A percentile compares a stretch with the other conserved stretches of the same genome.
phyloP scores from a whole-genome alignment of 53 echinoderm and acorn worm species.

The Echinometra lucunter region DNA sequence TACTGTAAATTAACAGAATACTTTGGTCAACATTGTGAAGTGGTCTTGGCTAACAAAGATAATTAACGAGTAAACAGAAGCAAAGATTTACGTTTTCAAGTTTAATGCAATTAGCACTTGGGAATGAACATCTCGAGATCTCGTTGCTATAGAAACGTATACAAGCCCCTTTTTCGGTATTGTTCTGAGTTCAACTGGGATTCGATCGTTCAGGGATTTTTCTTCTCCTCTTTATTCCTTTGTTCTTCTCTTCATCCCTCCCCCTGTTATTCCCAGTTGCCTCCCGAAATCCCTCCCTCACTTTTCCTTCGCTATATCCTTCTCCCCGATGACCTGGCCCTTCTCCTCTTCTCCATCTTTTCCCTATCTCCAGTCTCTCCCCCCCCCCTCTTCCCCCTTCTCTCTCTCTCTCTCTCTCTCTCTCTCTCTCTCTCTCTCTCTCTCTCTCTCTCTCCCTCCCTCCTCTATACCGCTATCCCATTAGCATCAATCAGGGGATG shows the following conservation, averaged over 20 bases:
- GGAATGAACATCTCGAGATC: not conserved
- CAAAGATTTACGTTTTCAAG: not conserved
- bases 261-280: too few species aligned
- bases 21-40: not conserved
- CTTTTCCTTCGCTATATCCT: too few species aligned
- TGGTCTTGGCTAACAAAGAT: not conserved
- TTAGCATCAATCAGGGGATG: too few species aligned
- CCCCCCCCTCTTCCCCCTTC: not conserved
- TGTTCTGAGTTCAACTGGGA: too few species aligned
- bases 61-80: not conserved
- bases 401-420: not conserved
- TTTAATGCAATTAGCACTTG: conserved; percentile 12
- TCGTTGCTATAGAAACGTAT: not conserved
- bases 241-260: not conserved
- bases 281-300: too few species aligned
- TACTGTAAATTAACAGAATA: not conserved
- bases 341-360: not conserved
- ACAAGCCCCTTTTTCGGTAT: not conserved
- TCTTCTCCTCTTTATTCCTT: not conserved
- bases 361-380: not conserved
- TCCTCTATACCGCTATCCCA: too few species aligned
- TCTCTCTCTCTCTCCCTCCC: too few species aligned
- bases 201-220: too few species aligned
- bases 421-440: not conserved
- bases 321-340: too few species aligned